Conservation (phyloP, 35 echinoderm and acorn worm species). For the Apostichopus japonicus region DNA sequence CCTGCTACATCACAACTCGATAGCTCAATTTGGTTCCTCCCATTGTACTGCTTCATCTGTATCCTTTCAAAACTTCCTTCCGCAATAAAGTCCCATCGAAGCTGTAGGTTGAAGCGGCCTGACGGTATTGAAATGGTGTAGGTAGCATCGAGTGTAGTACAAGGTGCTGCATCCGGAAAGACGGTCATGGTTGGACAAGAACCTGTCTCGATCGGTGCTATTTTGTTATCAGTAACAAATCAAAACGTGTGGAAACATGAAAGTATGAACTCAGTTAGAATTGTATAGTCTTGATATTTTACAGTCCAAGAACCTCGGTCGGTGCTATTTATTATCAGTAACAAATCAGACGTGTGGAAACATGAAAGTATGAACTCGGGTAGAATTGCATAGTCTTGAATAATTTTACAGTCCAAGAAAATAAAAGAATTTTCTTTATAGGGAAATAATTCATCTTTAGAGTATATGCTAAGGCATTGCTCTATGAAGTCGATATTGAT, state of each 20-base stretch:
- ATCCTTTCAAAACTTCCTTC: not conserved
- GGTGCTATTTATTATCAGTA: not conserved
- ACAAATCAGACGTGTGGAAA: no score
- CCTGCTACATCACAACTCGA: not conserved
- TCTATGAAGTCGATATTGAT: no score
- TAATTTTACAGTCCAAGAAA: no score
- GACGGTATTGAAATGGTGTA: not conserved
- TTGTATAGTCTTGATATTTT: no score
- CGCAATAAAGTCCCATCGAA: constrained; percentile 6
- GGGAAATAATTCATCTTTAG: no score
- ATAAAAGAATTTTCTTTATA: no score
- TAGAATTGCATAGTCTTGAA: no score
- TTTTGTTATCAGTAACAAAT: no score
- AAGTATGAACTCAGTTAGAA: no score
- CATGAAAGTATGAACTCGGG: no score
- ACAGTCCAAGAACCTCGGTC: not conserved
- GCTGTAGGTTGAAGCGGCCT: not conserved
- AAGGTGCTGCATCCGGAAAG: not conserved
- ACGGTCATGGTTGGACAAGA: not conserved
- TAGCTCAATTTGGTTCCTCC: not conserved
- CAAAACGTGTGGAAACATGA: no score
- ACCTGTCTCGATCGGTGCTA: not conserved
- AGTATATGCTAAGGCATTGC: no score
- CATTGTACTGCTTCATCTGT: not conserved
- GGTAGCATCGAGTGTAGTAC: not conserved